Evolutionary conservation across 2,888 invertebrate genomes (phyloP), one percentile per base, ranked within the genome.

Genomic region (Gonocerus acuteangulatus): DNA sequence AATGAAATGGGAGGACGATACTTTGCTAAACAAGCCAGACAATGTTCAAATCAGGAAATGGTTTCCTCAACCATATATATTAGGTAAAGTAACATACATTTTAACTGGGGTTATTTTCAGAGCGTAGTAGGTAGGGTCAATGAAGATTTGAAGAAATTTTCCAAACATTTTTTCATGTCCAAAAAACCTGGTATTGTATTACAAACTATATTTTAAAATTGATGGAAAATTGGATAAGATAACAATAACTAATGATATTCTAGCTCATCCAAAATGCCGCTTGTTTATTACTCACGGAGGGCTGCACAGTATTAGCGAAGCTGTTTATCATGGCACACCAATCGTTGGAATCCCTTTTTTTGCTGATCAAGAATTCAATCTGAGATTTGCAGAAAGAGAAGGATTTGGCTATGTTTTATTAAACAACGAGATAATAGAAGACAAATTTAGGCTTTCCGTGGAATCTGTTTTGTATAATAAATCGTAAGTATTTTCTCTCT

Each of bases 241-340:
- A n/a, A n/a, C n/a, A n/a, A n/a, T n/a, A n/a, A n/a, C n/a, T 58
- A 15, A 36, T 51, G 2, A 34, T 61, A 44, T 27, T 13, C 15
- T 32, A 76, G 77, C 74, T 34, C 76, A 79, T 68, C 73, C 73
- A 1, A 77, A 76, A 36, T 71, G 76, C 2, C 73, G 72, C 61
- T 71, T 78, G 2, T 78, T 80, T 67, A 74, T 80, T 59, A 76
- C 77, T 1, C 80, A 80, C 68, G 80, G 79, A 15, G 80, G 79
- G 2, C 72, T 77, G 61, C 74, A 79, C 69, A 75, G 77, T 36
- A 72, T 74, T 32, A 76, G 76, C 66, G 80, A 79, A 68, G 74
- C 77, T 2, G 71, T 74, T 3, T 73, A 73, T 66, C 73, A 75
- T 60, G 76, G 75, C 0, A 72, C 75, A 9, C 77, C 77, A 3